Base-by-base conservation (phyloP, 2,113 vertebrate species). In the Spermophilus dauricus region DNA sequence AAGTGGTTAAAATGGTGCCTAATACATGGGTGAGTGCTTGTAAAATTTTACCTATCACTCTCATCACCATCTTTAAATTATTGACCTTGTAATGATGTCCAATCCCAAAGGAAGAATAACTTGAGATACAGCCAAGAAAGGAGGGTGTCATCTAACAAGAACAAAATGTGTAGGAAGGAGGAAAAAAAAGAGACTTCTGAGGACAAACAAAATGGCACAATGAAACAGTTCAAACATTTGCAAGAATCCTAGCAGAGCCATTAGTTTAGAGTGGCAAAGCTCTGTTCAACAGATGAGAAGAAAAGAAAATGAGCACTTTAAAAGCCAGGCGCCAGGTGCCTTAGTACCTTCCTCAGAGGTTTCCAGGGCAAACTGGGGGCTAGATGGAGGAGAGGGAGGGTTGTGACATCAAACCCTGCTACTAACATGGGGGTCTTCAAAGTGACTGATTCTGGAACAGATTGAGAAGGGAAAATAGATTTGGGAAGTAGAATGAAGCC, bases 401-500 rank as follows among this genome's bases (percentile, higher is more conserved):
- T 28, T 63, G 6, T 37, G 75, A 8, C 70, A 75, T 80, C 83
- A 91, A 97, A 85, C 16, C 30, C 65, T 92, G 56, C 32, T 84
- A 90, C 56, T 75, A 78, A 80, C 94, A 14, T 63, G 32, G 90
- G 5, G 8, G 28, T 65, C 37, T 93, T 96, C 95, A 86, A 89
- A 69, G 86, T 61, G 34, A 85, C 53, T 78, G 17, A 63, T 93
- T 89, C 58, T 89, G 34, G 39, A 89, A 83, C 1, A n/a, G n/a
- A 16, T 83, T 92, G 34, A 84, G 72, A 75, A 96, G 20, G 87
- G 61, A 88, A 83, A 53, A 51, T 65, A 37, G 81, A 92, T 87
- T 87, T 86, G 37, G 58, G 53, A 96, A 92, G 90, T 48, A 72
- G 17, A 96, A 84, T 76, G 67, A 48, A 96, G 20, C 42, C 84